These are phyloP conservation scores for Temnothorax unifasciatus DNA, from an alignment of 2,888 invertebrate genomes.

Conservation along the genomic window DNA sequence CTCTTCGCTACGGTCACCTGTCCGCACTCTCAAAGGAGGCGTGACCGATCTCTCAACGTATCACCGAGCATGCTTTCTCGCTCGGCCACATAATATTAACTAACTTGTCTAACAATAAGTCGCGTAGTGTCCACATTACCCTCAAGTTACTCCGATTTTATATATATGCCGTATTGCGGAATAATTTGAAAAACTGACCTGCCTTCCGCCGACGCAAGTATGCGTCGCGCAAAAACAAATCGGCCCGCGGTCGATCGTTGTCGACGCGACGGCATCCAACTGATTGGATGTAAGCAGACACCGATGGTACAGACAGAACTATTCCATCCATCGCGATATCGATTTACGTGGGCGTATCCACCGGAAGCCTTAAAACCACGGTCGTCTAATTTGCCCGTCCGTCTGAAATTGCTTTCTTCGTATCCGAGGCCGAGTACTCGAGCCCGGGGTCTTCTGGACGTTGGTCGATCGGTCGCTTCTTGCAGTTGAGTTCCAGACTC, in stretches of 20 bases:
- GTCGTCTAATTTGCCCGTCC: constrained; percentile 78
- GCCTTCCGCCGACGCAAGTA: background rate
- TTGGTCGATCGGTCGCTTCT: constrained; percentile 73
- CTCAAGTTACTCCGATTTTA: background rate
- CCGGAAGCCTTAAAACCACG: constrained; percentile 72
- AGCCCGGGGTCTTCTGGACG: constrained; percentile 77
- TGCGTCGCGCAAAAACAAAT: constrained; percentile 5
- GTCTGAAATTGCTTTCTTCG: constrained; percentile 83
- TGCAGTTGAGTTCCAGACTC: constrained; percentile 76
- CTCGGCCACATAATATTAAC: background rate
- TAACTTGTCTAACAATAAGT: background rate
- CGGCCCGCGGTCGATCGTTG: constrained; percentile 30
- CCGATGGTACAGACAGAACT: constrained; percentile 34
- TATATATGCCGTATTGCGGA: background rate
- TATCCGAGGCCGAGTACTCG: constrained; percentile 72
- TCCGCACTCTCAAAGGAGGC: constrained; percentile 63
- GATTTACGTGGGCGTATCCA: constrained; percentile 67
- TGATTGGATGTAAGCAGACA: constrained; percentile 54
- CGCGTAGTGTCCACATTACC: background rate
- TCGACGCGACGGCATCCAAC: constrained; percentile 25
- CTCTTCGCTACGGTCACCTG: constrained; percentile 65
- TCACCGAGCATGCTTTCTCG: background rate
- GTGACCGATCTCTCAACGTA: constrained; percentile 28
- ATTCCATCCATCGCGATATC: constrained; percentile 63
- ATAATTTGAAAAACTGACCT: background rate